Evolutionary conservation across 2,113 vertebrate species (phyloP).

Genomic region (Caloenas nicobarica): DNA sequence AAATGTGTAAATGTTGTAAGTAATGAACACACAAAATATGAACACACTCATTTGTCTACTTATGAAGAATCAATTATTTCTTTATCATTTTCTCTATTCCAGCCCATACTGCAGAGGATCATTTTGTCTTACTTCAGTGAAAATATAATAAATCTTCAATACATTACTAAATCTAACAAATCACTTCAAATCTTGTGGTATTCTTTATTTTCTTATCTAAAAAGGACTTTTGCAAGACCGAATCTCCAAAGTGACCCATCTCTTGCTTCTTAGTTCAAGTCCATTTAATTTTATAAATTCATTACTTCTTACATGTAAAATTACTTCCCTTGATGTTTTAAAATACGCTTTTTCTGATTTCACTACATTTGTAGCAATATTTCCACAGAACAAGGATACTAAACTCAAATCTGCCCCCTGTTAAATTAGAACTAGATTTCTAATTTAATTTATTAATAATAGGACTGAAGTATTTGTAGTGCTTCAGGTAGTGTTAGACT

Average conservation of each 20-base stretch:
- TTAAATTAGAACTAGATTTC: not conserved
- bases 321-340: not conserved
- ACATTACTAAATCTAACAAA: constrained; percentile 56
- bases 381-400: not conserved
- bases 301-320: not conserved
- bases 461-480: not conserved
- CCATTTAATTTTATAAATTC: constrained; percentile 22
- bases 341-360: not conserved
- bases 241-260: not conserved
- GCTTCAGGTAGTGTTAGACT: not conserved
- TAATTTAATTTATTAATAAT: not conserved
- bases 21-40: constrained; percentile 71
- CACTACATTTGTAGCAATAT: not conserved
- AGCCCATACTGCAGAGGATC: constrained; percentile 20
- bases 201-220: constrained; percentile 10
- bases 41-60: constrained; percentile 67
- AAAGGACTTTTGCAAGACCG: not conserved
- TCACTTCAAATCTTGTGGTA: constrained; percentile 40
- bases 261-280: not conserved
- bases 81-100: constrained; percentile 54
- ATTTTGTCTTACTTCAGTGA: constrained; percentile 66
- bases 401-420: not conserved
- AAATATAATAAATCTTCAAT: constrained; percentile 68
- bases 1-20: constrained; percentile 67
- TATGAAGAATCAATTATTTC: constrained; percentile 69